Evolutionary conservation across 2,888 invertebrate species (phyloP).

Genomic region (Drosophila anceps): DNA sequence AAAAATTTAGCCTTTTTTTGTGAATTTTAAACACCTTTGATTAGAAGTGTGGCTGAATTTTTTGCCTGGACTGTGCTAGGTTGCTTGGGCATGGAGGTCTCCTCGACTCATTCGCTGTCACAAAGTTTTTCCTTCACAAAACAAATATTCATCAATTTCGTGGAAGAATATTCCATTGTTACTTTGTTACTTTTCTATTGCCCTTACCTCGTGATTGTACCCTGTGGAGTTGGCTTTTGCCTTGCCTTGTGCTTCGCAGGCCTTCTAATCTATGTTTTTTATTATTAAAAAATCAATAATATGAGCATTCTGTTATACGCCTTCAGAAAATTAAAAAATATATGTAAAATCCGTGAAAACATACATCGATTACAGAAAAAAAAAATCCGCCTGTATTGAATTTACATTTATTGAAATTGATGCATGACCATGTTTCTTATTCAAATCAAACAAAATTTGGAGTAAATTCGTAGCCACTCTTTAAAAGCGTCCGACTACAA

Average conservation of each 20-base stretch:
- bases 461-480: background rate
- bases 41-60: background rate
- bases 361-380: background rate
- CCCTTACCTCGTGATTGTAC: background rate
- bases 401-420: no score
- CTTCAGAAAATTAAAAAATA: background rate
- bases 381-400: no score
- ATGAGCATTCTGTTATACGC: slow-evolving; percentile 3
- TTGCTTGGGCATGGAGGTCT: background rate
- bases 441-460: no score
- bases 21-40: background rate
- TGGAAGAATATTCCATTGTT: slow-evolving; percentile 39
- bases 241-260: slow-evolving; percentile 3
- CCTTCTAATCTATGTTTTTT: slow-evolving; percentile 27
- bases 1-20: slow-evolving; percentile 10
- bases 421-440: no score
- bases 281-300: slow-evolving; percentile 47
- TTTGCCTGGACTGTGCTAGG: background rate
- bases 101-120: slow-evolving; percentile 26
- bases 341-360: slow-evolving; percentile 20
- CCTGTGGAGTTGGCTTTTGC: slow-evolving; percentile 16
- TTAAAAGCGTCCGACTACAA: background rate
- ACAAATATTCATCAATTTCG: slow-evolving; percentile 40
- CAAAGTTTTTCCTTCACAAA: slow-evolving; percentile 38
- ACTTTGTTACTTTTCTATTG: slow-evolving; percentile 10